phyloP scores from a whole-genome alignment of 2,113 vertebrate species.

The Eptatretus burgeri region DNA sequence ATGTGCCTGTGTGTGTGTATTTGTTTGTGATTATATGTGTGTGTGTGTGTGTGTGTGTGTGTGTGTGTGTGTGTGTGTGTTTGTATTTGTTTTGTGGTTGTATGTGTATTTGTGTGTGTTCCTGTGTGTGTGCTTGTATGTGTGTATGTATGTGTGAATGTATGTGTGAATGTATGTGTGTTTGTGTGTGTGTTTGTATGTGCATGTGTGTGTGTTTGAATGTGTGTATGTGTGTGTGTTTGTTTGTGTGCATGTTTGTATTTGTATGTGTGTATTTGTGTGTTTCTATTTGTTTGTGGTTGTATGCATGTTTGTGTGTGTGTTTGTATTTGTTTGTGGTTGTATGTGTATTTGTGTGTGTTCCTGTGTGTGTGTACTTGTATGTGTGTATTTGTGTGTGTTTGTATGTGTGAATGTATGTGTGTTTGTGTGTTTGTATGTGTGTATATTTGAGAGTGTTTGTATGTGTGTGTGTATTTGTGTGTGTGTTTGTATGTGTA shows the following conservation, averaged over 20 bases:
- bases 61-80: slow-evolving; percentile 2
- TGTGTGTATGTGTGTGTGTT: neutral
- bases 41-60: neutral
- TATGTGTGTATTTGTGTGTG: too few species aligned
- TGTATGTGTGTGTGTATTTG: too few species aligned
- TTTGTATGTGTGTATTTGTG: neutral
- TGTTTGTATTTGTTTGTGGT: too few species aligned
- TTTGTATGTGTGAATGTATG: too few species aligned
- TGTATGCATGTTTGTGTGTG: neutral
- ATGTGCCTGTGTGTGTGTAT: neutral
- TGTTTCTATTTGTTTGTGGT: neutral
- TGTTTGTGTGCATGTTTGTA: neutral
- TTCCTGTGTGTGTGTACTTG: too few species aligned
- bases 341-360: too few species aligned
- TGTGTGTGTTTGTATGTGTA: too few species aligned
- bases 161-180: neutral
- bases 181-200: neutral
- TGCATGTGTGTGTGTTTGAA: neutral
- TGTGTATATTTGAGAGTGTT: too few species aligned
- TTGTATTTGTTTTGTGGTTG: neutral
- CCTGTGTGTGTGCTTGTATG: neutral
- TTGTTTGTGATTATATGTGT: neutral
- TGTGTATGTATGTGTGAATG: neutral
- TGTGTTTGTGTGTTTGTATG: too few species aligned
- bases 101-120: neutral